phyloP scores from a whole-genome alignment of 2,888 invertebrate genomes.

The Neocrepidodera transversa region DNA sequence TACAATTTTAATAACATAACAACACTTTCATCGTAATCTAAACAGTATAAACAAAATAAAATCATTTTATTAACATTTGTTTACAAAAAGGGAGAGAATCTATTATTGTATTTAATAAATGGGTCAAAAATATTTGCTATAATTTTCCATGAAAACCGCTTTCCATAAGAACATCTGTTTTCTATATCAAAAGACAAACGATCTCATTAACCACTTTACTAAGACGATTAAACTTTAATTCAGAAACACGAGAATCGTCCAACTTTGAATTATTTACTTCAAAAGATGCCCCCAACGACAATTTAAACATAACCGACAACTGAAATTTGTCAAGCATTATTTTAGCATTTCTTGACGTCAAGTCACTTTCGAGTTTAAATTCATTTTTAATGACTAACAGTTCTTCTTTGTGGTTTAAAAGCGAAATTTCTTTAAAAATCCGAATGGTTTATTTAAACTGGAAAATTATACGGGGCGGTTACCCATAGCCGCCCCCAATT shows the following conservation, averaged over 20 bases:
- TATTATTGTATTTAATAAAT: no score
- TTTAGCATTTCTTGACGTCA: slow-evolving; percentile 14
- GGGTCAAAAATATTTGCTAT: no score
- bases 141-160: no score
- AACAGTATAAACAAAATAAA: no score
- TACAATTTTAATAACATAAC: no score
- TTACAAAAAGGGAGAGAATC: no score
- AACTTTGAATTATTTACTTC: slow-evolving; percentile 14
- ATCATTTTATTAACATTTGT: no score
- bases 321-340: slow-evolving; percentile 27
- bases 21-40: no score
- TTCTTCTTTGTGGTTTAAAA: slow-evolving; percentile 6
- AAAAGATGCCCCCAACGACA: slow-evolving; percentile 16
- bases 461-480: no score
- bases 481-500: no score
- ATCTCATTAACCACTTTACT: not conserved
- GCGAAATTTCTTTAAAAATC: not conserved
- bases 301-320: slow-evolving; percentile 16
- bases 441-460: no score
- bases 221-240: slow-evolving; percentile 10
- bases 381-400: slow-evolving; percentile 1
- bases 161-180: slow-evolving; percentile 11
- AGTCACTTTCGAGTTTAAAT: slow-evolving; percentile 5
- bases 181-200: not conserved
- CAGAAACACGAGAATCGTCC: not conserved